These are phyloP conservation scores for Cataglyphis livida DNA, from an alignment of 2,888 invertebrate species.

Conservation along the genomic window DNA sequence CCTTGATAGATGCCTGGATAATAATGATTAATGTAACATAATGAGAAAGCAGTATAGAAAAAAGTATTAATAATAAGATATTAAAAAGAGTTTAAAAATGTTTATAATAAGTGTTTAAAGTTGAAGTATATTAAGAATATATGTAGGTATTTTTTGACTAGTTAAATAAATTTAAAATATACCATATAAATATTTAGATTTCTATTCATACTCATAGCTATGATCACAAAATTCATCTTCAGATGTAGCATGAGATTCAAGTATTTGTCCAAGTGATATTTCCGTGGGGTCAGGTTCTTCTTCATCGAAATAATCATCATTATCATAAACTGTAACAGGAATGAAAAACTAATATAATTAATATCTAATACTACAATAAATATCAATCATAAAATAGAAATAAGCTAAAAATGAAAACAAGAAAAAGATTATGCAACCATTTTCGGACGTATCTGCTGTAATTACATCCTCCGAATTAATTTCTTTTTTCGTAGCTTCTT, in stretches of 20 bases:
- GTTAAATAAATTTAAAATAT: conserved; percentile 28
- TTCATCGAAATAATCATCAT: conserved; percentile 81
- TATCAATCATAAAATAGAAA: background rate
- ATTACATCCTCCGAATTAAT: conserved; percentile 5
- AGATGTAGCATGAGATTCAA: conserved; percentile 87
- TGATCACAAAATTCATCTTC: conserved; percentile 87
- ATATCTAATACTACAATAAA: background rate
- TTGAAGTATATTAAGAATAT: no score
- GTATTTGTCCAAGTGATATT: conserved; percentile 80
- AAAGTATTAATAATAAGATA: background rate
- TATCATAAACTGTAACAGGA: conserved; percentile 71
- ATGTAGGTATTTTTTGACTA: background rate
- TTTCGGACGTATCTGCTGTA: conserved; percentile 58
- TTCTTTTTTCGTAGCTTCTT: conserved; percentile 37
- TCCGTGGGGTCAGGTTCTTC: conserved; percentile 81
- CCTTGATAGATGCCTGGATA: no score
- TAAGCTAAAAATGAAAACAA: background rate
- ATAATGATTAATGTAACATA: background rate
- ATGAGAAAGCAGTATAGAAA: background rate
- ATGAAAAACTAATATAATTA: background rate
- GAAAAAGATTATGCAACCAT: conserved; percentile 49
- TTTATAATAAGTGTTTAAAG: no score
- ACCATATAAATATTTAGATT: conserved; percentile 83
- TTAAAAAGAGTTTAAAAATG: background rate
- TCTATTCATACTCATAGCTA: conserved; percentile 88